Conservation (phyloP, 2,797 vertebrate genomes). For the Centroberyx gerrardi region DNA sequence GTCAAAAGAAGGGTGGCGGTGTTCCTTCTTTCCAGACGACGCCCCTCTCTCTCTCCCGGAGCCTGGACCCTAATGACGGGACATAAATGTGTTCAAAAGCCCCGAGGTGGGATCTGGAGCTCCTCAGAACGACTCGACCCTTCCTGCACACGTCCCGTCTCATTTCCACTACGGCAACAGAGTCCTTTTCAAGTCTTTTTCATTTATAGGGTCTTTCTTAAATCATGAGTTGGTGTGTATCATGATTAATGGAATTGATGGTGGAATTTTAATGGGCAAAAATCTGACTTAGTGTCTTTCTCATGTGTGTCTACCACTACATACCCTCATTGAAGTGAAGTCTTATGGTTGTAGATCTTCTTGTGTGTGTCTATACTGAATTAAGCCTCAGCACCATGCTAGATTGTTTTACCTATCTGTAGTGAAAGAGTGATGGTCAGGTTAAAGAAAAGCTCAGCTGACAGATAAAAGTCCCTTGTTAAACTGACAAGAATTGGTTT, state of each 20-base stretch:
- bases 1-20: conserved; percentile 53
- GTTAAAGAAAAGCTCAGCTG: conserved; percentile 30
- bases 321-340: no score
- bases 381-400: conserved; percentile 6
- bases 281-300: no score
- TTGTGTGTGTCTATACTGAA: conserved; percentile 32
- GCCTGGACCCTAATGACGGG: conserved; percentile 42
- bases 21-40: conserved; percentile 19
- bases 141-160: conserved; percentile 63
- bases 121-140: conserved; percentile 38
- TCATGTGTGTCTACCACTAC: no score
- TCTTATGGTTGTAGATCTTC: not conserved
- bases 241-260: conserved; percentile 13
- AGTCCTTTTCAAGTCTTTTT: conserved; percentile 42
- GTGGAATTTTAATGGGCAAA: not conserved
- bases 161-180: conserved; percentile 62
- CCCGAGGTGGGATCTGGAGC: conserved; percentile 43
- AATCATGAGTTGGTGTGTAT: conserved; percentile 25
- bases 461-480: conserved; percentile 52
- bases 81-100: conserved; percentile 50
- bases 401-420: conserved; percentile 50
- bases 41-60: conserved; percentile 9
- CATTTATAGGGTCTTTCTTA: conserved; percentile 28
- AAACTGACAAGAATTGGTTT: conserved; percentile 45
- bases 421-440: conserved; percentile 23